Conservation (phyloP, 53 echinoderm and acorn worm genomes). For the Glandiceps talaboti region DNA sequence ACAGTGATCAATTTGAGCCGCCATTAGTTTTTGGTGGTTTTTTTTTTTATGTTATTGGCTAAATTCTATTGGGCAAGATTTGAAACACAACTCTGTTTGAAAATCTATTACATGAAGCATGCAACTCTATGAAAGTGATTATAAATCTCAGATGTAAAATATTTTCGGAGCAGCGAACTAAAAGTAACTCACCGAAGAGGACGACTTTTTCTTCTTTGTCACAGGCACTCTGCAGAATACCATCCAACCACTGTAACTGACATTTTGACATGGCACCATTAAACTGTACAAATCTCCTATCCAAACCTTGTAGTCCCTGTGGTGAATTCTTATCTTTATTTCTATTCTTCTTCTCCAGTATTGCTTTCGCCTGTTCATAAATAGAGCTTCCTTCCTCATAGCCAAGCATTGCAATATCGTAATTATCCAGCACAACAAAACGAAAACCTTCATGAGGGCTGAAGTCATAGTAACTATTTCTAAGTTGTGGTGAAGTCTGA, state of each 20-base stretch:
- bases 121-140: no score
- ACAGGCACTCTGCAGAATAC: constrained; percentile 27
- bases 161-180: no score
- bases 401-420: constrained; percentile 27
- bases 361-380: constrained; percentile 17
- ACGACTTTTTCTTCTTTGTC: constrained; percentile 37
- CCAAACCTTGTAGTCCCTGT: constrained; percentile 18
- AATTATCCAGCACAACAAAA: constrained; percentile 47
- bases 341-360: constrained; percentile 32
- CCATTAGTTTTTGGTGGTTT: no score
- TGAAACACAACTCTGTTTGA: no score
- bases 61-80: no score
- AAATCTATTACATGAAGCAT: no score
- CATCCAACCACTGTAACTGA: constrained; percentile 44
- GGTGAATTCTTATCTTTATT: constrained; percentile 36
- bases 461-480: constrained; percentile 47
- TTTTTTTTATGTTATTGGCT: no score
- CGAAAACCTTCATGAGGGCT: constrained; percentile 48
- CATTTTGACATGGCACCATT: constrained; percentile 52
- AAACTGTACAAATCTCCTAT: constrained; percentile 37
- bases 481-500: not conserved
- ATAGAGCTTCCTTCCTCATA: constrained; percentile 19
- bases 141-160: no score
- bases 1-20: no score
- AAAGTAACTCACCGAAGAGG: constrained; percentile 43